phyloP scores from a whole-genome alignment of 2,113 vertebrate species.

The Corynorhinus townsendii region DNA sequence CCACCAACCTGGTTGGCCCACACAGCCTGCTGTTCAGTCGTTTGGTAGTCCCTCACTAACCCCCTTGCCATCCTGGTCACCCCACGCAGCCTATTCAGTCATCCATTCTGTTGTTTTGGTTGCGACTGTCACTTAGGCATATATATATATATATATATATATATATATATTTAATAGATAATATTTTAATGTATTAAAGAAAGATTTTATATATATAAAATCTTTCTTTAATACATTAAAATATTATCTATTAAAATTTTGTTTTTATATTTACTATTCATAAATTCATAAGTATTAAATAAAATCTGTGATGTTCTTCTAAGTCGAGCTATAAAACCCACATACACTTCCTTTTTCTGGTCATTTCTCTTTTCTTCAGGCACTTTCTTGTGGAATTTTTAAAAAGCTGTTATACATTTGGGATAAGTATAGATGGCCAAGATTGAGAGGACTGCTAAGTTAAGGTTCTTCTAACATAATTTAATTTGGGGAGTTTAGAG shows the following conservation, averaged over 20 bases:
- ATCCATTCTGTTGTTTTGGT: no score
- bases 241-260: neutral
- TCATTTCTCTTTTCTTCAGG: neutral
- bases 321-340: neutral
- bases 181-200: no score
- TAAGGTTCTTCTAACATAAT: conserved; percentile 35
- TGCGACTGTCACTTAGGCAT: no score
- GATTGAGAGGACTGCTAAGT: neutral
- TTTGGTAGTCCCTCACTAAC: no score
- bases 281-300: neutral
- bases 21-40: no score
- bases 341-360: neutral
- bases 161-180: no score
- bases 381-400: neutral
- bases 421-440: conserved; percentile 17
- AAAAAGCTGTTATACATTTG: conserved; percentile 45
- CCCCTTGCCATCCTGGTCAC: no score
- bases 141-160: no score
- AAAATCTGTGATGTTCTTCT: neutral
- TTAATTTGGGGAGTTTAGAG: conserved; percentile 37
- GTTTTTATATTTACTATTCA: neutral
- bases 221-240: neutral
- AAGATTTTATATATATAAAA: no score
- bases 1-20: no score
- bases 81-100: no score